Evolutionary conservation across 2,113 vertebrate species (phyloP).

Genomic region (Xenopus laevis): DNA sequence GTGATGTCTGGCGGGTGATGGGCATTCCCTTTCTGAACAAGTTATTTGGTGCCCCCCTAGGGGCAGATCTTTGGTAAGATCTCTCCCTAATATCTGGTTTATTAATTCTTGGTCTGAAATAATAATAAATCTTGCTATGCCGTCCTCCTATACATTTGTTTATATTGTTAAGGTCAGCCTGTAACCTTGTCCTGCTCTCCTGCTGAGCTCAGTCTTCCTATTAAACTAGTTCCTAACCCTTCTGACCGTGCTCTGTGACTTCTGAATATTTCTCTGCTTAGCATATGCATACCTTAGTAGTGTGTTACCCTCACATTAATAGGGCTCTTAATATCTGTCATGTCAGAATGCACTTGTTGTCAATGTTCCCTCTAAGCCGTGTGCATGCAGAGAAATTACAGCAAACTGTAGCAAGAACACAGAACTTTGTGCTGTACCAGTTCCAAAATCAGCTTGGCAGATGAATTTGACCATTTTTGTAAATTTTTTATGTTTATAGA

Average conservation of each 20-base stretch:
- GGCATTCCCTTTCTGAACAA: conserved; percentile 20
- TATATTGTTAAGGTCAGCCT: conserved; percentile 40
- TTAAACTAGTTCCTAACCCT: conserved; percentile 16
- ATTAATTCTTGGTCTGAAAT: conserved; percentile 43
- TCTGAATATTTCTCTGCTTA: conserved; percentile 31
- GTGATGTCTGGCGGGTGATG: conserved; percentile 27
- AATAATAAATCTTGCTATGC: conserved; percentile 42
- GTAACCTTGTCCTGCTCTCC: conserved; percentile 36
- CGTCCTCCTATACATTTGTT: conserved; percentile 32
- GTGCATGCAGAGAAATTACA: too few species aligned
- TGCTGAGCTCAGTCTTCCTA: conserved; percentile 23
- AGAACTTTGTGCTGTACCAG: too few species aligned
- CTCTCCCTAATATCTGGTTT: conserved; percentile 39
- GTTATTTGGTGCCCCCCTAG: conserved; percentile 17
- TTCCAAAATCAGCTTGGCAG: too few species aligned
- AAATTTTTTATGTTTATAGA: too few species aligned
- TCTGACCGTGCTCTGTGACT: conserved; percentile 27
- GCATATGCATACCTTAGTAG: neutral
- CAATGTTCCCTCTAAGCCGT: too few species aligned
- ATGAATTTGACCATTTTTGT: too few species aligned
- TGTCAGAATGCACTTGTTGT: too few species aligned
- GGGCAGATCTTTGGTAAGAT: conserved; percentile 29
- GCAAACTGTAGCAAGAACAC: too few species aligned
- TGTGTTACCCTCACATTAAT: neutral
- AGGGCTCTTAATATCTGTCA: neutral